Conservation (phyloP, 2,888 invertebrate species). For the Synanthedon myopaeformis region DNA sequence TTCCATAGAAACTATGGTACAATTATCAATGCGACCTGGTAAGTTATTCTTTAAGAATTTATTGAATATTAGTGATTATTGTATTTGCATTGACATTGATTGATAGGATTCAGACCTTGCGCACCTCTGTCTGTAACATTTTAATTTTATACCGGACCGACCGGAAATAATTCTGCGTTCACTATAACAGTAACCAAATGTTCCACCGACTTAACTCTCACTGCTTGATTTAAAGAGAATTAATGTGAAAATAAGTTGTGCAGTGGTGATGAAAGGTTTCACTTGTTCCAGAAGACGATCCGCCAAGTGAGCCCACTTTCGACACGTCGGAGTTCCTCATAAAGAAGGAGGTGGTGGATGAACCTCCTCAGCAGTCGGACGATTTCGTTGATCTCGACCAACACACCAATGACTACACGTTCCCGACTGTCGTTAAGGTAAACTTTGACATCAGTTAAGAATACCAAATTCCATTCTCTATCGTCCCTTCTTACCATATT, state of each 20-base stretch:
- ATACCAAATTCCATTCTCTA: not conserved
- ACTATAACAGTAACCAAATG: no score
- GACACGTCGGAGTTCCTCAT: conserved; percentile 87
- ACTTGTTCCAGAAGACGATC: conserved; percentile 43
- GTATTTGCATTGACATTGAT: not conserved
- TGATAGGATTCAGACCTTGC: no score
- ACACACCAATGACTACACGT: conserved; percentile 35
- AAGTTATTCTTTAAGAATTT: conserved; percentile 5
- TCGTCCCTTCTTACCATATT: no score
- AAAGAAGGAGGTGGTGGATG: conserved; percentile 55
- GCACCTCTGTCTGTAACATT: no score
- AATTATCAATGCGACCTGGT: conserved; percentile 64
- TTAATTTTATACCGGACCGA: no score
- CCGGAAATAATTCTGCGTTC: no score
- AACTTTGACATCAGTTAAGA: not conserved
- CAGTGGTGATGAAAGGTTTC: no score
- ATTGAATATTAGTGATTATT: not conserved
- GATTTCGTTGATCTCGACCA: conserved; percentile 53
- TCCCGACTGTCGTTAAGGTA: conserved; percentile 55
- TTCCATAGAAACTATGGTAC: conserved; percentile 82
- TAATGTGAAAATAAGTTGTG: no score
- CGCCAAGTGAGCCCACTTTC: conserved; percentile 83
- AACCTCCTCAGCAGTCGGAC: conserved; percentile 33
- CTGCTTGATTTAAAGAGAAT: no score
- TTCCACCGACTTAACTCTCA: no score